A percentile compares a stretch with the other conserved stretches of the same genome.
Conservation (phyloP, 2,797 vertebrate species). For the Typhlichthys eigenmanni region DNA sequence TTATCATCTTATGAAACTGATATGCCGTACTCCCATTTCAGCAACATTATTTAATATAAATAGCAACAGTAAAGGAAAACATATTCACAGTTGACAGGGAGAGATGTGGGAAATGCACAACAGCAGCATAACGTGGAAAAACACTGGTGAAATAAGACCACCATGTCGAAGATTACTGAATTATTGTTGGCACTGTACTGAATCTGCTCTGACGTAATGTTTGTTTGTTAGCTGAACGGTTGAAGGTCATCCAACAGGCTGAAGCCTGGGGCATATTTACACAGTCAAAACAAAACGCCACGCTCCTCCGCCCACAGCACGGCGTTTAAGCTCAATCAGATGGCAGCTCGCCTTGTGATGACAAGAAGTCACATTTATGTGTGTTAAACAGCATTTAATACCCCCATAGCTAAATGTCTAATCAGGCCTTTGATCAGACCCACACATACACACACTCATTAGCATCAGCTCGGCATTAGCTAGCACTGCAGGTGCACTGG, state of each 20-base stretch:
- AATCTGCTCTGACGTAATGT: constrained; percentile 30
- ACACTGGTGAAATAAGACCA: neutral
- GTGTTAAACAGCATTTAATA: constrained; percentile 48
- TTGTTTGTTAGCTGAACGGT: constrained; percentile 41
- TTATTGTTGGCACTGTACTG: constrained; percentile 24
- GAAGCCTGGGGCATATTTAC: constrained; percentile 57
- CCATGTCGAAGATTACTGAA: constrained; percentile 7
- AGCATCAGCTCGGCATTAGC: constrained; percentile 61
- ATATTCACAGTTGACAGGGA: too few relatives aligned
- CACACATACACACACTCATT: constrained; percentile 42
- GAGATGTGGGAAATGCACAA: too few relatives aligned
- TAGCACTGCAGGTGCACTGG: constrained; percentile 67
- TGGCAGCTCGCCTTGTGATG: constrained; percentile 24
- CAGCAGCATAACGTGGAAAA: neutral
- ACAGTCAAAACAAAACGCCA: constrained; percentile 46
- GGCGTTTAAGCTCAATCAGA: constrained; percentile 50
- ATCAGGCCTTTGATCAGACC: constrained; percentile 59
- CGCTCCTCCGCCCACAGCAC: constrained; percentile 17
- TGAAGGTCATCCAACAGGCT: constrained; percentile 58
- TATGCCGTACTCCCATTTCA: too few relatives aligned
- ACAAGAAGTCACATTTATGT: constrained; percentile 21
- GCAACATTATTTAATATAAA: too few relatives aligned
- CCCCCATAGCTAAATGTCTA: constrained; percentile 32
- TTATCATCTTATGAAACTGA: too few relatives aligned
- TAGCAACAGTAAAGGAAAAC: too few relatives aligned